Evolutionary conservation across 2,113 vertebrate species (phyloP).

Genomic region (Mixornis gularis): DNA sequence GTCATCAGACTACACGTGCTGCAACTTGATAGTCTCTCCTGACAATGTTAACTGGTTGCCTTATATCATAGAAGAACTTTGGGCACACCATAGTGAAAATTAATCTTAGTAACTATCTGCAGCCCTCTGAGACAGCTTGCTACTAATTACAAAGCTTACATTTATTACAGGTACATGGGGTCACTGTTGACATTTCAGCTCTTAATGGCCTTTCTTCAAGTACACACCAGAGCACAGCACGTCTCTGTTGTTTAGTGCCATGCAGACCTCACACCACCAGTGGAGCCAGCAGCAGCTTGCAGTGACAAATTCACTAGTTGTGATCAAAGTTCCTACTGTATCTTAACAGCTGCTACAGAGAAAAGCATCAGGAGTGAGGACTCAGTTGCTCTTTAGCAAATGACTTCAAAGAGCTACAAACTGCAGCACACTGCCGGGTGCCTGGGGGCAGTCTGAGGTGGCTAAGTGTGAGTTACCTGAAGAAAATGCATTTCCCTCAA

Average conservation of each 20-base stretch:
- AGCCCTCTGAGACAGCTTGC: conserved; percentile 15
- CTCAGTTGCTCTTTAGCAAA: not conserved
- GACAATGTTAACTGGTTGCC: not conserved
- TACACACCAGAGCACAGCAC: not conserved
- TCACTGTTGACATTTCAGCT: conserved; percentile 29
- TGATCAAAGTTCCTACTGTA: not conserved
- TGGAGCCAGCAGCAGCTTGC: not conserved
- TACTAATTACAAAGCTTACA: conserved; percentile 52
- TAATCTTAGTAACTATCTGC: conserved; percentile 22
- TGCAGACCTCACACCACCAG: not conserved
- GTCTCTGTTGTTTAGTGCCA: not conserved
- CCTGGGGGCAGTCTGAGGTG: not conserved
- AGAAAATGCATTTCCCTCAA: not conserved
- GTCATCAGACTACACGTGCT: not conserved
- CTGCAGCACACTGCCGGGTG: not conserved
- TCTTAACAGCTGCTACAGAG: not conserved
- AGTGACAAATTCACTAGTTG: not conserved
- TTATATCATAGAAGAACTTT: not conserved
- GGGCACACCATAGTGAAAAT: not conserved
- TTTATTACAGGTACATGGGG: conserved; percentile 44
- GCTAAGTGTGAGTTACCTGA: not conserved
- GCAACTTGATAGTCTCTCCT: not conserved
- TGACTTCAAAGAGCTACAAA: not conserved
- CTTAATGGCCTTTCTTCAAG: conserved; percentile 17
- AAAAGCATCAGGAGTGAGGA: not conserved